Evolutionary conservation across 2,113 vertebrate species (phyloP), one percentile per base, ranked within the genome.

Genomic region (Urocitellus parryii): DNA sequence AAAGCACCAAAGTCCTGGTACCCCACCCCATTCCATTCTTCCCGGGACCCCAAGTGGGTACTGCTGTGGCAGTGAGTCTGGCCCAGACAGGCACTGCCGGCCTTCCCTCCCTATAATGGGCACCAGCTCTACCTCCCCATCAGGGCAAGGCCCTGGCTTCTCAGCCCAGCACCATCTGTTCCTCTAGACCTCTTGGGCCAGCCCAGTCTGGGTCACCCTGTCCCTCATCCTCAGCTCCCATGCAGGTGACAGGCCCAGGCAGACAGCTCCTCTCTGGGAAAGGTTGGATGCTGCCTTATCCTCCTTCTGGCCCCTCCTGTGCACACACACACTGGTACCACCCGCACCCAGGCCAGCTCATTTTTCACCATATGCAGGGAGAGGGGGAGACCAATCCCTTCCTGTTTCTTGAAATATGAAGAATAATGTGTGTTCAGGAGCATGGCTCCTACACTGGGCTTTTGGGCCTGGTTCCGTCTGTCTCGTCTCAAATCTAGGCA

Each of bases 401-500:
- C 95, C 91, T 93, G 91, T 97, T 96, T 94, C 95, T 68, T 96
- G 98, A 98, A 97, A 97, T 82, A 88, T 0, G 97, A 97, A 98
- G 86, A 96, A 92, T 93, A 98, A 92, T 0, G 97, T 97, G 97
- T 98, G 77, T 98, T 98, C 96, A 98, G 98, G 97, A 98, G 91
- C 72, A 80, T 94, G 98, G 91, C 97, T 97, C 96, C 96, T 79
- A 95, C 8, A 0, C 98, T 96, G 98, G 97, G 95, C 92, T 96
- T 56, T 42, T 63, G 2, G 96, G 97, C 98, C 97, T 95, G 90
- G 97, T 95, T 20, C 34, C 95, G 97, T 98, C 98, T 98, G 97
- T 98, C 98, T 98, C 90, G 98, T 98, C 98, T 98, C 98, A 98
- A 98, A 98, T 98, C 98, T 98, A 98, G 98, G 97, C 87, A 81